Evolutionary conservation across 2,797 vertebrate species (phyloP).

Genomic region (Scarus forsteni): DNA sequence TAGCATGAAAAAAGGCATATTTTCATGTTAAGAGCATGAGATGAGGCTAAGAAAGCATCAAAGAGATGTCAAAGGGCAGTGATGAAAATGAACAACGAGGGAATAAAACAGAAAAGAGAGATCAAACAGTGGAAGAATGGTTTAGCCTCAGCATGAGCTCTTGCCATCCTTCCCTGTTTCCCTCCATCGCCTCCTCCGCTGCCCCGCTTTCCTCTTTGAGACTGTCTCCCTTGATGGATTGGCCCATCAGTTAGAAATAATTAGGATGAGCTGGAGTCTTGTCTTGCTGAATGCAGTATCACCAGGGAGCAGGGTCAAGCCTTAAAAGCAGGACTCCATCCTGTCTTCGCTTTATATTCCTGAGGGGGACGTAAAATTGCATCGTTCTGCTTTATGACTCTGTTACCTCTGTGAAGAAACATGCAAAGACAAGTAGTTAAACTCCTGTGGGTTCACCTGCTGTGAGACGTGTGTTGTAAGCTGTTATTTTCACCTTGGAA

Average conservation of each 20-base stretch:
- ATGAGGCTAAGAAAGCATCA: slow-evolving; percentile 5
- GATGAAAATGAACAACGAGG: slow-evolving; percentile 3
- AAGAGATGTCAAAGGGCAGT: slow-evolving; percentile 23
- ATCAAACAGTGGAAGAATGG: slow-evolving; percentile 8
- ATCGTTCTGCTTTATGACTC: slow-evolving; percentile 47
- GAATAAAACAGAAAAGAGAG: slow-evolving; percentile 14
- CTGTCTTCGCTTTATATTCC: slow-evolving; percentile 62
- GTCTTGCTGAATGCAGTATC: slow-evolving; percentile 76
- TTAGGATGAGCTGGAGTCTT: slow-evolving; percentile 81
- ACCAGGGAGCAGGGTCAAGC: slow-evolving; percentile 69
- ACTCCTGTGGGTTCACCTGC: slow-evolving; percentile 31
- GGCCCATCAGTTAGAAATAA: slow-evolving; percentile 85
- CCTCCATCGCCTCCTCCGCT: slow-evolving; percentile 14
- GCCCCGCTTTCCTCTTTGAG: slow-evolving; percentile 39
- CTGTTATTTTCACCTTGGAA: not conserved
- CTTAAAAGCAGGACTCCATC: slow-evolving; percentile 71
- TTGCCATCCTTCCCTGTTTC: slow-evolving; percentile 28
- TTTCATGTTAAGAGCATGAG: slow-evolving; percentile 9
- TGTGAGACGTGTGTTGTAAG: not conserved
- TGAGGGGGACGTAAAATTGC: slow-evolving; percentile 28
- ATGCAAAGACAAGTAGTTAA: slow-evolving; percentile 36
- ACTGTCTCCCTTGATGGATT: slow-evolving; percentile 81
- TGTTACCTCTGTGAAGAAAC: slow-evolving; percentile 12
- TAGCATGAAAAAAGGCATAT: not conserved
- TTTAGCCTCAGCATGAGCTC: slow-evolving; percentile 45